Evolutionary conservation across 2,888 invertebrate genomes (phyloP).

Genomic region (Alitta virens): DNA sequence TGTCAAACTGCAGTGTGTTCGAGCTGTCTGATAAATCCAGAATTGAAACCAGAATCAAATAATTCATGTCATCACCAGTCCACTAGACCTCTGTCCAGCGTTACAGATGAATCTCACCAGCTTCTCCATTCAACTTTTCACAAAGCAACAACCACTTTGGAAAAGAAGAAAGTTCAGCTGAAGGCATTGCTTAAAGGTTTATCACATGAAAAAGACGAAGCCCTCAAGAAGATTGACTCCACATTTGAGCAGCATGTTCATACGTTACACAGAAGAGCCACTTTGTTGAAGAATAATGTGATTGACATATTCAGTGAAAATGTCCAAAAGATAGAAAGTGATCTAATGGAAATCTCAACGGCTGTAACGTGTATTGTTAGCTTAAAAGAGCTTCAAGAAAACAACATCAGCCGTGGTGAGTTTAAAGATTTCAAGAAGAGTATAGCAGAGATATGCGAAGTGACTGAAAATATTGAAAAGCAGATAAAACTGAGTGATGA

Average conservation of each 20-base stretch:
- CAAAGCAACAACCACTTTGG: conserved; percentile 27
- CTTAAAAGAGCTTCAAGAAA: conserved; percentile 33
- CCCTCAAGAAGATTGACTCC: conserved; percentile 30
- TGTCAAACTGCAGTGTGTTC: conserved; percentile 20
- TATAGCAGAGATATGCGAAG: conserved; percentile 29
- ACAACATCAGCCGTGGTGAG: conserved; percentile 24
- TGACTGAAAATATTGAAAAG: conserved; percentile 25
- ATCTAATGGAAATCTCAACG: conserved; percentile 31
- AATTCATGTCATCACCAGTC: conserved; percentile 14
- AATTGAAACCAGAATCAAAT: too few species aligned
- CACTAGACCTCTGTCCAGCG: conserved; percentile 23
- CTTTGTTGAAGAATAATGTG: conserved; percentile 34
- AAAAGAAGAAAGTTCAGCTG: conserved; percentile 29
- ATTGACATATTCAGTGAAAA: conserved; percentile 33
- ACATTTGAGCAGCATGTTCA: conserved; percentile 32
- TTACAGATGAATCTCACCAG: conserved; percentile 29
- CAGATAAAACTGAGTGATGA: conserved; percentile 24
- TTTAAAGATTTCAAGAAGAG: conserved; percentile 26
- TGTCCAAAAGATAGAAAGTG: conserved; percentile 25
- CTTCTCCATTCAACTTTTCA: conserved; percentile 28
- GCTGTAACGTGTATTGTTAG: conserved; percentile 33
- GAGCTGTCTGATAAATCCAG: too few species aligned
- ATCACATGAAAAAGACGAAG: conserved; percentile 30
- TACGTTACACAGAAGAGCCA: conserved; percentile 28
- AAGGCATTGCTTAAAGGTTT: conserved; percentile 27